Conservation (phyloP, 2,888 invertebrate species). For the Acanthopleura granulata region DNA sequence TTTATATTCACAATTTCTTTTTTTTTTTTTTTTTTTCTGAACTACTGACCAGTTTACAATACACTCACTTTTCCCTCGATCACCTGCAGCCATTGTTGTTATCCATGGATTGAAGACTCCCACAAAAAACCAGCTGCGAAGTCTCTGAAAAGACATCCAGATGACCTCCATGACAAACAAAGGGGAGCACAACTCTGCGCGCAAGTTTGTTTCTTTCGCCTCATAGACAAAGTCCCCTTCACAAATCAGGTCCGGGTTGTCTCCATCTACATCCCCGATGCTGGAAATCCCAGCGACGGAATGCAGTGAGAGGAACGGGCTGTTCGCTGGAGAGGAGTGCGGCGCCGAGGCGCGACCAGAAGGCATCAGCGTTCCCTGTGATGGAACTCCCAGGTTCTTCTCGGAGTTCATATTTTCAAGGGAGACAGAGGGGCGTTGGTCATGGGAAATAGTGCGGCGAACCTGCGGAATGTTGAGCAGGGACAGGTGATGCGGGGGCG, state of each 20-base stretch:
- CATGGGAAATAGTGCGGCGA: background rate
- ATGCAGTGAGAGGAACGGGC: background rate
- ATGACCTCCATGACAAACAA: slow-evolving; percentile 35
- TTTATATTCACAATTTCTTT: too few species aligned
- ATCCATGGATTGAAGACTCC: slow-evolving; percentile 40
- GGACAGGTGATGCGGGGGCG: background rate
- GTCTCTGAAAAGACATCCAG: slow-evolving; percentile 39
- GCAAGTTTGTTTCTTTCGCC: background rate
- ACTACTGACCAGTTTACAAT: background rate
- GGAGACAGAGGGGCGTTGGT: slow-evolving; percentile 8
- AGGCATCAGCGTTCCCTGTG: background rate
- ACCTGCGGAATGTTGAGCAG: background rate
- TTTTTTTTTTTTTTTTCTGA: too few species aligned
- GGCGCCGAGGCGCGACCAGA: background rate
- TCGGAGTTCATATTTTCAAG: background rate
- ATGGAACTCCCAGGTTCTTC: background rate
- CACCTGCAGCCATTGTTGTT: slow-evolving; percentile 33
- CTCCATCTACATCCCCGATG: background rate
- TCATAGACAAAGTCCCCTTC: background rate
- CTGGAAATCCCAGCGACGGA: background rate
- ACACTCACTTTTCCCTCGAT: slow-evolving; percentile 29
- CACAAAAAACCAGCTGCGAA: slow-evolving; percentile 44
- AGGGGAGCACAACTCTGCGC: slow-evolving; percentile 23
- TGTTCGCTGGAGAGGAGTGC: background rate
- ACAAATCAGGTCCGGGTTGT: background rate